phyloP scores from a whole-genome alignment of 2,888 invertebrate species.

The Rhopalosiphum nymphaeae region DNA sequence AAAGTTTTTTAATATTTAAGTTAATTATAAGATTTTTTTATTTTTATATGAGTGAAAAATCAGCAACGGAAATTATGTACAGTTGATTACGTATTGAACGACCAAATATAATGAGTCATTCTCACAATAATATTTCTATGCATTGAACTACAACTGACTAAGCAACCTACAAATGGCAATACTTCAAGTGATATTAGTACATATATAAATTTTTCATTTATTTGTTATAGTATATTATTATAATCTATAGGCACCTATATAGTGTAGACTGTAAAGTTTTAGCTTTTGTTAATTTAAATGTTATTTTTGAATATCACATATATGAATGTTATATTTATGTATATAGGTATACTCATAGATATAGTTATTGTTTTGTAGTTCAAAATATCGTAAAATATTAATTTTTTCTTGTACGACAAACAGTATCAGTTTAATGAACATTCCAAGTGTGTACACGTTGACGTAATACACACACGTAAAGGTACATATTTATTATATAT shows the following conservation, averaged over 20 bases:
- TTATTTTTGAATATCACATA: not conserved
- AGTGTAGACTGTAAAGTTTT: not conserved
- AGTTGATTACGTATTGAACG: not conserved
- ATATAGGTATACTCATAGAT: not conserved
- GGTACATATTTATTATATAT: not conserved
- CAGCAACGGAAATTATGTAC: not conserved
- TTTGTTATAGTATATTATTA: not conserved
- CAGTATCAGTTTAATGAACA: not conserved
- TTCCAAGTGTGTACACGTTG: not conserved
- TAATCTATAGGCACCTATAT: not conserved
- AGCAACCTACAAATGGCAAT: not conserved
- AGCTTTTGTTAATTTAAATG: not conserved
- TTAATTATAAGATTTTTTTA: not conserved
- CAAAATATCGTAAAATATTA: not conserved
- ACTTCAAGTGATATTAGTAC: not conserved
- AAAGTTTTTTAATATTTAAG: not conserved
- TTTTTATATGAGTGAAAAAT: not conserved
- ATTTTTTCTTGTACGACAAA: not conserved
- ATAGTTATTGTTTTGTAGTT: not conserved
- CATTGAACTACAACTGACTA: not conserved
- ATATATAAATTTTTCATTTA: not conserved
- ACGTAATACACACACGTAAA: not conserved
- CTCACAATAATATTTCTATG: not conserved
- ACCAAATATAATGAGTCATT: not conserved
- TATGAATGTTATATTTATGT: not conserved